phyloP scores from a whole-genome alignment of 1,140 invertebrate genomes.

The Rhynchophorus ferrugineus region DNA sequence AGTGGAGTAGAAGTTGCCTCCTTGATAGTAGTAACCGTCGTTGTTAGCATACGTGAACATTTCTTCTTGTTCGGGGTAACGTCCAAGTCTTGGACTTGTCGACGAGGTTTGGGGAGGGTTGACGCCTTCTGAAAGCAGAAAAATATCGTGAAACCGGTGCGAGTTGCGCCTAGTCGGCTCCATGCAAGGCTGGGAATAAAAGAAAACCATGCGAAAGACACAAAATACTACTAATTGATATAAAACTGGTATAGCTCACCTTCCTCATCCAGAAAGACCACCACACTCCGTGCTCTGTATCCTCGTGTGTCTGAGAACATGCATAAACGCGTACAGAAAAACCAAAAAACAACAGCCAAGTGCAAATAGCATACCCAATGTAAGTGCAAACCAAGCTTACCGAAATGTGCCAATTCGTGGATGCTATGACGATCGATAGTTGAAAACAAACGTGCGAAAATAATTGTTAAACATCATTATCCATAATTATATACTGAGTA shows the following conservation, averaged over 20 bases:
- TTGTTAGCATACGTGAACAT: slow-evolving; percentile 26
- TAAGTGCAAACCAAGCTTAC: not conserved
- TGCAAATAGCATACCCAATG: not conserved
- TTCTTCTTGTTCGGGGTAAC: slow-evolving; percentile 6
- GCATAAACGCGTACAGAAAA: not conserved
- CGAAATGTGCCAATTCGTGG: not conserved
- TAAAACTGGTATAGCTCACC: not conserved
- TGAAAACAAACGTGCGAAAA: not conserved
- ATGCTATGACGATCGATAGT: too few species aligned
- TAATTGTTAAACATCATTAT: not conserved
- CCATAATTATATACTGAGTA: too few species aligned
- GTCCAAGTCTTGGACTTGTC: slow-evolving; percentile 9
- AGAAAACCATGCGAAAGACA: not conserved
- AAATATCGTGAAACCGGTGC: too few species aligned
- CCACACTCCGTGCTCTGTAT: not conserved
- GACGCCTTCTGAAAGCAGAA: slow-evolving; percentile 35
- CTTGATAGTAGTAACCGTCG: slow-evolving; percentile 21
- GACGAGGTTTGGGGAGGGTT: slow-evolving; percentile 14
- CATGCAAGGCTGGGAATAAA: not conserved
- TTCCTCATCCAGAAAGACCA: too few species aligned
- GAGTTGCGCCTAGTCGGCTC: not conserved
- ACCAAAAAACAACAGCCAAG: not conserved
- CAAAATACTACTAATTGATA: not conserved
- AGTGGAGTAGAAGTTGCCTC: slow-evolving; percentile 32
- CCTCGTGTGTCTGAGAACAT: not conserved